Evolutionary conservation across 2,888 invertebrate species (phyloP), one percentile per base, ranked within the genome.

Genomic region (Tetragonisca angustula): DNA sequence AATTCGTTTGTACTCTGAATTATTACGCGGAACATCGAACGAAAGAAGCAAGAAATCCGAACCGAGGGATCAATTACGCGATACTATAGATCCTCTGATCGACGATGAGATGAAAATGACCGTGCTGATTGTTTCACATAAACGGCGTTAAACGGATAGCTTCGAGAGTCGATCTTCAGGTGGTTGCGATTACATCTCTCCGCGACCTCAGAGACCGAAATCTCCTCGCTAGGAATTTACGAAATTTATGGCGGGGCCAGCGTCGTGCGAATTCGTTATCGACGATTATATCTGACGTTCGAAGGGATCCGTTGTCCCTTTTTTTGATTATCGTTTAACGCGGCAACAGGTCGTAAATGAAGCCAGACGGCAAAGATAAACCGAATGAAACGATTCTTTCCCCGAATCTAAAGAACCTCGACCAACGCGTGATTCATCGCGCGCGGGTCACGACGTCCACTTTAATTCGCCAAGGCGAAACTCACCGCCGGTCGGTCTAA

Each of bases 131-230:
- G 19, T 27, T 52, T 64, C 68, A 4, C 13, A 21, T 32, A 65
- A 49, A 17, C 2, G 54, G 4, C 32, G 19, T 17, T 49, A 17
- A 27, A 56, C 17, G 17, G 2, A 6, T 6, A 72, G 54, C 56
- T 19, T 32, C 65, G 78, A 67, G 50, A 72, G 67, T 49, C 43
- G 72, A 72, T 65, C 56, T 50, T 56, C 65, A 24, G 49, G 56
- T 78, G 72, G 65, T 72, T 49, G 78, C 65, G 72, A 72, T 65
- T 56, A n/a, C 71, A 27, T 49, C 54, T 49, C 54, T 50, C 32
- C 56, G 32, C 5, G 27, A 73, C 21, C 78, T 50, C 21, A 27
- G 71, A 52, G 71, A 64, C 21, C 27, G 43, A 36, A 36, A 62
- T 50, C 70, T 70, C 71, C 27, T 15, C 62, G 61, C 43, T 43